A percentile compares a stretch with the other conserved stretches of the same genome.
These are phyloP conservation scores for Oryctes rhinoceros DNA, from an alignment of 1,140 invertebrate species.

Conservation along the genomic window DNA sequence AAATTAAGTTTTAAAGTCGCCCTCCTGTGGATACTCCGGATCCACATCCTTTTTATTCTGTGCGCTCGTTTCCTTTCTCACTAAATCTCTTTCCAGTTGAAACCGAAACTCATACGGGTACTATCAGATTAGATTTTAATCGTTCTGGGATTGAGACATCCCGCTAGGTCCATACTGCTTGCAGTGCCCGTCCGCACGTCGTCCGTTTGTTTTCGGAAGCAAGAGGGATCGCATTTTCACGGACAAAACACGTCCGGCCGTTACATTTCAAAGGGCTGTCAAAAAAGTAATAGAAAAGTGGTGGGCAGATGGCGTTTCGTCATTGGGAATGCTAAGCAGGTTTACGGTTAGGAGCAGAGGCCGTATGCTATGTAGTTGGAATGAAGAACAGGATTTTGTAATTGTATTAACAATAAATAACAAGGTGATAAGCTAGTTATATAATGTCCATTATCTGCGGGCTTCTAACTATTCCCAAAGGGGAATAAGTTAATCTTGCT, in stretches of 20 bases:
- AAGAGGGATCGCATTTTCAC: neutral
- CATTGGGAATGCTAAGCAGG: neutral
- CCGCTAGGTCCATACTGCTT: slow-evolving; percentile 2
- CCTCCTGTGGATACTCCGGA: neutral
- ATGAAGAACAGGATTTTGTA: neutral
- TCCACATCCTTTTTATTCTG: neutral
- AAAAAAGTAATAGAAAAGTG: neutral
- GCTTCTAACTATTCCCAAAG: no score
- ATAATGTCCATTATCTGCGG: no score
- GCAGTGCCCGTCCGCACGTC: neutral
- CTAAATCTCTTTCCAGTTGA: neutral
- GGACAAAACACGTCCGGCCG: neutral
- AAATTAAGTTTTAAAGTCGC: slow-evolving; percentile 3
- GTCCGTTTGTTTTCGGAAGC: neutral
- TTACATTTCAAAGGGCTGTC: neutral
- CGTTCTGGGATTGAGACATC: slow-evolving; percentile 7
- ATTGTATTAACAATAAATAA: no score
- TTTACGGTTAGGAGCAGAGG: neutral
- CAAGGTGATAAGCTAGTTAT: no score
- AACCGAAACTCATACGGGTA: neutral
- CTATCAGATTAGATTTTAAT: slow-evolving; percentile 2
- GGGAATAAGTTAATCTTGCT: no score
- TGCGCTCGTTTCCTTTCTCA: neutral
- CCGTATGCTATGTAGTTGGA: neutral
- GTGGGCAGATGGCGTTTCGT: neutral